These are phyloP conservation scores for Dendrocincla fuliginosa DNA, from an alignment of 2,797 vertebrate genomes.

Conservation along the genomic window DNA sequence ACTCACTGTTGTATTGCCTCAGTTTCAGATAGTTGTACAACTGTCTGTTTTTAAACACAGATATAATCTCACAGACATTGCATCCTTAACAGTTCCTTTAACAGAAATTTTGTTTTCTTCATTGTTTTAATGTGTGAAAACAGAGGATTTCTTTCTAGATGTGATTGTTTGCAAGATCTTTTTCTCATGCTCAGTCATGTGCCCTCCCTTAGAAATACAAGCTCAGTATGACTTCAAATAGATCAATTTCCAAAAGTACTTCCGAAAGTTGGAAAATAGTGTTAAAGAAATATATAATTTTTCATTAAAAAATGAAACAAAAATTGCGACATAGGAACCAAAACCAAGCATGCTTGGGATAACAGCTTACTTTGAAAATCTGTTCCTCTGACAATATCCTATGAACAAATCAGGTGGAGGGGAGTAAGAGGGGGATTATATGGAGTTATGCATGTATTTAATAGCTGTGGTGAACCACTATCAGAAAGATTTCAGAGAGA, in stretches of 20 bases:
- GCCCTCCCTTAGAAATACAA: background rate
- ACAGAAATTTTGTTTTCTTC: background rate
- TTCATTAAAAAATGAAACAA: background rate
- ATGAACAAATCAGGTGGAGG: fast-evolving
- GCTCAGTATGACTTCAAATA: background rate
- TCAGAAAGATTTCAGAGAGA: background rate
- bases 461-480: background rate
- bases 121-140: background rate
- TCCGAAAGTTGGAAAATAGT: background rate
- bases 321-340: background rate
- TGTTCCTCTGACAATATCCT: background rate
- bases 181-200: fast-evolving
- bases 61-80: background rate
- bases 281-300: background rate
- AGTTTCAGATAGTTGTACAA: background rate
- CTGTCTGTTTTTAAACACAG: background rate
- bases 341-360: background rate
- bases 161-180: background rate
- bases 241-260: background rate
- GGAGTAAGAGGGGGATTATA: background rate
- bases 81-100: background rate
- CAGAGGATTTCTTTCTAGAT: background rate
- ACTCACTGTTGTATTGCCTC: background rate
- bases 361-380: background rate
- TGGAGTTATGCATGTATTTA: background rate